These are phyloP conservation scores for Actinopyga echinites DNA, from an alignment of 53 echinoderm and acorn worm genomes.

Conservation along the genomic window DNA sequence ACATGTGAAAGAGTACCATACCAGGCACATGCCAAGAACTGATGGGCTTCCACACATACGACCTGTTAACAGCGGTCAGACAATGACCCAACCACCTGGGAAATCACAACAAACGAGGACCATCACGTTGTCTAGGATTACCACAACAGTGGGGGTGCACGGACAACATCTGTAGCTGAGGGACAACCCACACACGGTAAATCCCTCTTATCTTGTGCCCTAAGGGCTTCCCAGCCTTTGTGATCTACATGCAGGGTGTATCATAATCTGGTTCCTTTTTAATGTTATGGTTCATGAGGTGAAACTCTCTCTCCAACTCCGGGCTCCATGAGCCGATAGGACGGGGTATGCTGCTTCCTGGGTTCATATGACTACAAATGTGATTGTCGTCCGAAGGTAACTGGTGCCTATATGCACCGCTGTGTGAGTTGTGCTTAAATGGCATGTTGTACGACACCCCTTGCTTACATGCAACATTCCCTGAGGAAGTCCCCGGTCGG, in stretches of 20 bases:
- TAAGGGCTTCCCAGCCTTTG: too few species aligned
- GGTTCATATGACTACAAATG: not conserved
- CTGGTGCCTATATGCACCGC: conserved; percentile 32
- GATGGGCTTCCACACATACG: too few species aligned
- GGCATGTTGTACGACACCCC: conserved; percentile 2
- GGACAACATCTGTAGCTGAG: too few species aligned
- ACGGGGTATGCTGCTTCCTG: not conserved
- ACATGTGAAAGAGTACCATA: too few species aligned
- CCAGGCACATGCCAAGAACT: too few species aligned
- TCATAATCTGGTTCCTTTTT: conserved; percentile 42
- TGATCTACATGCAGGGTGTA: conserved; percentile 1
- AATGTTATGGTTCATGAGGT: conserved; percentile 4
- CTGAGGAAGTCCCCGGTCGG: conserved; percentile 4
- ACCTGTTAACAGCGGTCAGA: too few species aligned
- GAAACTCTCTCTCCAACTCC: conserved; percentile 18
- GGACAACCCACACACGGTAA: too few species aligned
- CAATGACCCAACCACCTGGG: too few species aligned
- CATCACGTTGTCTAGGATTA: too few species aligned
- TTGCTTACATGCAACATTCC: not conserved
- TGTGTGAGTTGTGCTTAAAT: conserved; percentile 23
- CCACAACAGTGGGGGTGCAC: too few species aligned
- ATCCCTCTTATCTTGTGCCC: too few species aligned
- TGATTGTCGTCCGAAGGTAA: conserved; percentile 10
- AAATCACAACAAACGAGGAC: too few species aligned
- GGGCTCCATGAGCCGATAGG: conserved; percentile 12